Conservation (phyloP, 2,113 vertebrate genomes). For the Rhinogobius similis region DNA sequence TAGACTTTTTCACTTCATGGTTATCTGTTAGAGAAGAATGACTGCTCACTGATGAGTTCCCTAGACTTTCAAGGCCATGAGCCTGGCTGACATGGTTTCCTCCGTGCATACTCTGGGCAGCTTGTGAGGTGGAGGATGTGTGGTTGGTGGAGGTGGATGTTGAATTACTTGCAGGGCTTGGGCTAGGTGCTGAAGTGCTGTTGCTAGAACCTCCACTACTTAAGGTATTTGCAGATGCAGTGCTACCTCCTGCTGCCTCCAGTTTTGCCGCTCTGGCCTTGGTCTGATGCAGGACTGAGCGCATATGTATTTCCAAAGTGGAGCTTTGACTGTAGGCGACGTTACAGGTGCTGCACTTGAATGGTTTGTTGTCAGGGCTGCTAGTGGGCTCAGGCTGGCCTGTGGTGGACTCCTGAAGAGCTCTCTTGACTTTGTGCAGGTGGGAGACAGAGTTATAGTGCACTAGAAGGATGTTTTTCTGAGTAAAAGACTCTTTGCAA, state of each 20-base stretch:
- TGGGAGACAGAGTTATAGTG: conserved; percentile 99
- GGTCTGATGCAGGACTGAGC: conserved; percentile 97
- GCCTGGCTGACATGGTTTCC: conserved; percentile 79
- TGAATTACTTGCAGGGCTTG: conserved; percentile 80
- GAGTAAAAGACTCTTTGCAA: conserved; percentile 98
- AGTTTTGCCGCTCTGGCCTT: conserved; percentile 97
- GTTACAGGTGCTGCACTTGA: conserved; percentile 97
- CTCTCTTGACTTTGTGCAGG: conserved; percentile 96
- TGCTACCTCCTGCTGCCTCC: conserved; percentile 87
- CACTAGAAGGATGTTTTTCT: conserved; percentile 97
- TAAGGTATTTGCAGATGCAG: conserved; percentile 75
- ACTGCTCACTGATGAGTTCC: conserved; percentile 75
- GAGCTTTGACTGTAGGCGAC: conserved; percentile 99
- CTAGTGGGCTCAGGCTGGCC: conserved; percentile 95
- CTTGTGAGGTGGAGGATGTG: conserved; percentile 75
- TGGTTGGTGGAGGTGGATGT: conserved; percentile 82
- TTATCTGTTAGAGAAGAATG: conserved; percentile 86
- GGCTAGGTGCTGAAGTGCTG: conserved; percentile 87
- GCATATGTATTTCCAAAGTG: conserved; percentile 98
- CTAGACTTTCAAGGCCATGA: conserved; percentile 76
- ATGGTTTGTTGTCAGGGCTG: conserved; percentile 98
- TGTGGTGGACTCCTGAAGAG: conserved; percentile 94
- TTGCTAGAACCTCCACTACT: conserved; percentile 72
- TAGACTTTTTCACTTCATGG: conserved; percentile 91
- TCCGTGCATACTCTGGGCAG: conserved; percentile 77